Evolutionary conservation across 2,888 invertebrate genomes (phyloP), one percentile per base, ranked within the genome.

Genomic region (Mesorhabditis sp.): DNA sequence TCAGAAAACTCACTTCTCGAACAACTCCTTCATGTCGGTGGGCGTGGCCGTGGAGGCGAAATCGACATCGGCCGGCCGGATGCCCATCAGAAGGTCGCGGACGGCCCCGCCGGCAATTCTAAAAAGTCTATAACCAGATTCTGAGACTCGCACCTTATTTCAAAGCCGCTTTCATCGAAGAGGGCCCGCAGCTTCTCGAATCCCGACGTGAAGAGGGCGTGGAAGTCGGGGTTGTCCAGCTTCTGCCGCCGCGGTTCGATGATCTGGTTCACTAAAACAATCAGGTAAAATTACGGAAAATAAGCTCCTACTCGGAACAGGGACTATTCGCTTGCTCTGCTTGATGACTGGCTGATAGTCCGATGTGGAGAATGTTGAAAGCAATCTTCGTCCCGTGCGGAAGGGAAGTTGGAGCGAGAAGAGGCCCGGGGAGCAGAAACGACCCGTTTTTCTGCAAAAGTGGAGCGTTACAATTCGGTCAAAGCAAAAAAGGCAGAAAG

Each of bases 11-110:
- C 28, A 28, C 10, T 43, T 50, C 28, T 87, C 3, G 88, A 90
- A 80, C 43, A 80, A 64, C 4, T 77, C 81, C 69, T 94, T 95
- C 96, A 99, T 96, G 88, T 98, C 90, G 15, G 91, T 89, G 0
- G 98, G 98, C 0, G 96, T 97, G 6, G 98, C 98, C 15, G 92
- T 92, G 5, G 97, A 95, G 0, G 98, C 98, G 89, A 99, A 95
- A 88, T 99, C 98, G 67, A 99, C 88, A 87, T 99, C 98, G 84
- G 92, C 92, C 0, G 95, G 95, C 77, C 88, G 66, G 10, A 80
- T 79, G 62, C 82, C 82, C 81, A 88, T 83, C 61, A 89, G 77
- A n/a, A 89, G 78, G 77, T 89, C 90, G 88, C 93, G 90, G 0
- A 99, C 97, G 28, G 97, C 95, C 4, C 98, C 98, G 65, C 98